A percentile compares a stretch with the other conserved stretches of the same genome.
These are phyloP conservation scores for Pilophorus perplexus DNA, from an alignment of 2,888 invertebrate species.

Conservation along the genomic window DNA sequence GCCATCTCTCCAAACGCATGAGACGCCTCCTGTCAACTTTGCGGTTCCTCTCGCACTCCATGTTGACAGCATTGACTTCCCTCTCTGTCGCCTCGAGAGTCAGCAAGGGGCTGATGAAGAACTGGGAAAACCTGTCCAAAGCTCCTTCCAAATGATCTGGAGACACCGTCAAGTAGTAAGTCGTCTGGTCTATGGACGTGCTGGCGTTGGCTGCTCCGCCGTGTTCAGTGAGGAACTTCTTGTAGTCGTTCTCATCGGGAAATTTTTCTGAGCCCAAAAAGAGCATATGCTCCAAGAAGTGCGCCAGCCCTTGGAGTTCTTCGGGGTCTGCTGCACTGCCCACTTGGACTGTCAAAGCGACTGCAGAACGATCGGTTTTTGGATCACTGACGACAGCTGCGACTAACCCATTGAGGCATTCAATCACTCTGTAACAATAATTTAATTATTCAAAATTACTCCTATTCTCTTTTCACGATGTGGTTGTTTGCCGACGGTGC, in stretches of 20 bases:
- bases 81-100: constrained; percentile 86
- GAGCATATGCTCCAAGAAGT: constrained; percentile 99
- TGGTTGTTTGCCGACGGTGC: too few species aligned
- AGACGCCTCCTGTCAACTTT: constrained; percentile 84
- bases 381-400: constrained; percentile 87
- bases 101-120: constrained; percentile 90
- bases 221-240: constrained; percentile 82
- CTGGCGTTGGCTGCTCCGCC: constrained; percentile 91
- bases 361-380: constrained; percentile 88
- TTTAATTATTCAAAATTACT: too few species aligned
- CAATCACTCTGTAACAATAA: constrained; percentile 81
- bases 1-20: constrained; percentile 82
- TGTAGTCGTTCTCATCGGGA: constrained; percentile 87
- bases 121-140: constrained; percentile 93
- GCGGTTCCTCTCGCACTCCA: constrained; percentile 93
- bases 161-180: constrained; percentile 88
- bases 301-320: constrained; percentile 70
- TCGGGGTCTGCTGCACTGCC: constrained; percentile 61
- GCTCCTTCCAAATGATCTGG: constrained; percentile 75
- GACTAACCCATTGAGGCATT: constrained; percentile 80
- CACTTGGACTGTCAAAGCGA: constrained; percentile 84
- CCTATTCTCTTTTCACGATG: too few species aligned
- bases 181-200: constrained; percentile 87
- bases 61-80: constrained; percentile 93
- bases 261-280: constrained; percentile 94